phyloP scores from a whole-genome alignment of 2,888 invertebrate genomes.

The Agapostemon virescens region DNA sequence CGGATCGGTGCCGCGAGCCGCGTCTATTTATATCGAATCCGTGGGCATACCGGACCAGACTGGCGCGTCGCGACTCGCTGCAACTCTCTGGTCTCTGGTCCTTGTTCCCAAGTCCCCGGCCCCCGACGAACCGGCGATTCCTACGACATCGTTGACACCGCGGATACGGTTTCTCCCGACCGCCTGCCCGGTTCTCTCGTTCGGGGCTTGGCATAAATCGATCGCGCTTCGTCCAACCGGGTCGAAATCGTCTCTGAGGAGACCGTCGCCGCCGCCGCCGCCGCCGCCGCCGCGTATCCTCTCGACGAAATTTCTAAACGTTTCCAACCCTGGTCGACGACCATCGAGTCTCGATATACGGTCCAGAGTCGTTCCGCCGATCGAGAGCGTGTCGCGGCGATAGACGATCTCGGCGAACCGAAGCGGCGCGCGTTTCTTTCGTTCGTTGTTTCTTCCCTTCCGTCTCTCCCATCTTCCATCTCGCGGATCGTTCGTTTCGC shows the following conservation, averaged over 20 bases:
- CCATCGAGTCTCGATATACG: background rate
- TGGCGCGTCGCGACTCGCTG: conserved; percentile 46
- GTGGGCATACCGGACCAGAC: conserved; percentile 66
- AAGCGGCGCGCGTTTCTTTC: background rate
- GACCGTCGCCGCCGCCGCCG: too few species aligned
- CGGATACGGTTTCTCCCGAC: background rate
- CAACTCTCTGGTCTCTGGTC: conserved; percentile 17
- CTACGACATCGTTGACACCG: background rate
- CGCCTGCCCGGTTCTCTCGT: conserved; percentile 4
- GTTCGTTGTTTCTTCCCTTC: background rate
- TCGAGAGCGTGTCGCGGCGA: background rate
- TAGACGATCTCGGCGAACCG: background rate
- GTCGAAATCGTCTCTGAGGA: too few species aligned
- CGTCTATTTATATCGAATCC: conserved; percentile 67
- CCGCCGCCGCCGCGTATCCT: too few species aligned
- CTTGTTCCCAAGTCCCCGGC: too few species aligned
- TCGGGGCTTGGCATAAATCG: background rate
- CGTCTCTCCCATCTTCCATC: background rate
- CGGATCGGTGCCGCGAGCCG: conserved; percentile 18
- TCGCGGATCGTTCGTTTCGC: background rate
- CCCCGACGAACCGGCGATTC: conserved; percentile 11
- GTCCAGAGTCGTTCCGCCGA: background rate
- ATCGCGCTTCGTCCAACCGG: background rate
- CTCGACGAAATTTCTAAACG: too few species aligned
- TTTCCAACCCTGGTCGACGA: too few species aligned